Conservation (phyloP, 2,797 vertebrate genomes). For the Hemitrygon akajei region DNA sequence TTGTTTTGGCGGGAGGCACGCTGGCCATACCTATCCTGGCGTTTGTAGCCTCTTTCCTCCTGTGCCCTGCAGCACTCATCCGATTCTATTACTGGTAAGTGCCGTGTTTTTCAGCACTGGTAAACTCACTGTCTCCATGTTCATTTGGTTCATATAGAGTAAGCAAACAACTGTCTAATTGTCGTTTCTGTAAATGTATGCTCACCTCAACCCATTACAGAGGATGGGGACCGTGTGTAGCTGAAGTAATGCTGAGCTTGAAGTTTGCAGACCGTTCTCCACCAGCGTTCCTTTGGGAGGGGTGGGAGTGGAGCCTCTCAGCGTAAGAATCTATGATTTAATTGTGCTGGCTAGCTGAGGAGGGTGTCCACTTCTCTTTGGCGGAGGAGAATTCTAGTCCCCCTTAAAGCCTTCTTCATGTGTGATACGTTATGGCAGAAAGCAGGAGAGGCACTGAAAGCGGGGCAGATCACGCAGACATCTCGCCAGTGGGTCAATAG, state of each 20-base stretch:
- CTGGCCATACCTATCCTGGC: constrained; percentile 87
- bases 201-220: background rate
- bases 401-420: background rate
- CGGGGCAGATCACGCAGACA: no score
- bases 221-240: no score
- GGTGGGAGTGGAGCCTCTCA: background rate
- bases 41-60: constrained; percentile 80
- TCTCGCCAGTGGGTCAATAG: no score
- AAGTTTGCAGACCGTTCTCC: background rate
- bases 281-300: background rate
- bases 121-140: background rate
- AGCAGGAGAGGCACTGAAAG: no score
- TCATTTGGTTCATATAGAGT: background rate
- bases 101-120: constrained; percentile 4
- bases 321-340: background rate
- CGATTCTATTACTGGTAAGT: constrained; percentile 90
- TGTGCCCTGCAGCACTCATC: constrained; percentile 87
- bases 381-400: background rate
- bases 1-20: constrained; percentile 76
- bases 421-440: no score
- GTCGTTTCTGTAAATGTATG: background rate
- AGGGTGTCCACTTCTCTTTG: background rate
- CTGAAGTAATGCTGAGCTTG: background rate
- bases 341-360: background rate
- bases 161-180: background rate